Conservation (phyloP, 2,888 invertebrate genomes). For the Cheilosia urbana region DNA sequence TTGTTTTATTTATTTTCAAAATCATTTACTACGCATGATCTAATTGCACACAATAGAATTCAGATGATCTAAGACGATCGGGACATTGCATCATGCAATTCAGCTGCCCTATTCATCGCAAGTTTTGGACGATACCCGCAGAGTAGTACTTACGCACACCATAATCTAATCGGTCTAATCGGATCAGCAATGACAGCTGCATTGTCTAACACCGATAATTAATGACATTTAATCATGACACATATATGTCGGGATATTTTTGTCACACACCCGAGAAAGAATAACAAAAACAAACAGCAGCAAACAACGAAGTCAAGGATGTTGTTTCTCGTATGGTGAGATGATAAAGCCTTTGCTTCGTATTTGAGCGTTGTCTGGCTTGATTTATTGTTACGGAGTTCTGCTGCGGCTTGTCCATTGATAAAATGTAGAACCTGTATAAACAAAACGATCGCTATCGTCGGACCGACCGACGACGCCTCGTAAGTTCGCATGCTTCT, state of each 20-base stretch:
- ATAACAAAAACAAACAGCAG: conserved; percentile 22
- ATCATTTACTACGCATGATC: conserved; percentile 53
- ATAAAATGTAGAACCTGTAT: conserved; percentile 44
- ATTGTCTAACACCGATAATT: conserved; percentile 49
- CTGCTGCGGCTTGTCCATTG: conserved; percentile 12
- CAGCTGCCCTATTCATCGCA: conserved; percentile 8
- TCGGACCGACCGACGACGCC: conserved; percentile 34
- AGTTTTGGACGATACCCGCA: conserved; percentile 55
- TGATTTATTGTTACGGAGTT: conserved; percentile 2
- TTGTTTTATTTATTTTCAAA: background rate
- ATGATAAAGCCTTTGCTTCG: conserved; percentile 45
- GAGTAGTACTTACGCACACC: conserved; percentile 4
- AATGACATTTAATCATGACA: conserved; percentile 63
- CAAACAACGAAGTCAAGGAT: conserved; percentile 60
- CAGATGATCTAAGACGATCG: conserved; percentile 38
- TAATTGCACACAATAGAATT: conserved; percentile 48
- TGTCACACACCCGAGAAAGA: conserved; percentile 23
- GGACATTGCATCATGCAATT: conserved; percentile 64
- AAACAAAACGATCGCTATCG: conserved; percentile 10
- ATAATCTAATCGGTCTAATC: conserved; percentile 36
- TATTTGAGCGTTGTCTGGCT: conserved; percentile 1
- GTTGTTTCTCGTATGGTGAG: conserved; percentile 24
- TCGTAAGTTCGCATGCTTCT: conserved; percentile 48
- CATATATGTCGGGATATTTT: conserved; percentile 50
- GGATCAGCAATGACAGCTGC: conserved; percentile 27